Conservation (phyloP, 1,140 invertebrate genomes). For the Calosoma granatense region DNA sequence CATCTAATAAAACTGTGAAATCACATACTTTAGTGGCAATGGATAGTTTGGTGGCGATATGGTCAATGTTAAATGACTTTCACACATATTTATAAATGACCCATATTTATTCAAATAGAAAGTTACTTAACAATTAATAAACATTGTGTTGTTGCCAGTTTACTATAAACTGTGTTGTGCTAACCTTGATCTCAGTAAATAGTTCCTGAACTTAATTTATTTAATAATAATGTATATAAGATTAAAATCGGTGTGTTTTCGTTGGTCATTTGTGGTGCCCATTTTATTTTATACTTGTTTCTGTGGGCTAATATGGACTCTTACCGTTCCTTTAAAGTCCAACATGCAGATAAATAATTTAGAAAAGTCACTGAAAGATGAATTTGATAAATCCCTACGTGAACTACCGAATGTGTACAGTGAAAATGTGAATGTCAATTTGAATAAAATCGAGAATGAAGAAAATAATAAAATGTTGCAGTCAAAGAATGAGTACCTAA, state of each 20-base stretch:
- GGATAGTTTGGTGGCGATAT: too few species aligned
- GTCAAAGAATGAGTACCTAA: slow-evolving; percentile 28
- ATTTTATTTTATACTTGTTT: slow-evolving; percentile 30
- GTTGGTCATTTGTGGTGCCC: slow-evolving; percentile 32
- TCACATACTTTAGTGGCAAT: too few species aligned
- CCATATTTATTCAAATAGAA: slow-evolving; percentile 7
- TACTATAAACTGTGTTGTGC: not conserved
- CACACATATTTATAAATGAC: not conserved
- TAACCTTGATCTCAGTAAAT: not conserved
- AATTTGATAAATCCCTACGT: slow-evolving; percentile 4
- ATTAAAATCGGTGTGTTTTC: slow-evolving; percentile 3
- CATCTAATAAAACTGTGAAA: too few species aligned
- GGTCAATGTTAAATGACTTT: not conserved
- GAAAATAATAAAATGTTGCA: not conserved
- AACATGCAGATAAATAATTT: slow-evolving; percentile 18
- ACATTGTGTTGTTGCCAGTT: not conserved
- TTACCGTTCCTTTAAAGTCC: slow-evolving; percentile 31
- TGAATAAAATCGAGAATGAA: not conserved
- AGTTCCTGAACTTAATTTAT: not conserved
- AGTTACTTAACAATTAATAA: not conserved
- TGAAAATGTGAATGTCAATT: not conserved
- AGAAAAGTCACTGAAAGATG: slow-evolving; percentile 5
- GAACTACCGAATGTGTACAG: not conserved
- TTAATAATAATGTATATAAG: not conserved
- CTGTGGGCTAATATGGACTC: slow-evolving; percentile 28